Percentiles rank a stretch among this genome's conserved stretches.
phyloP scores from a whole-genome alignment of 2,888 invertebrate genomes.

The Lapara coniferarum region DNA sequence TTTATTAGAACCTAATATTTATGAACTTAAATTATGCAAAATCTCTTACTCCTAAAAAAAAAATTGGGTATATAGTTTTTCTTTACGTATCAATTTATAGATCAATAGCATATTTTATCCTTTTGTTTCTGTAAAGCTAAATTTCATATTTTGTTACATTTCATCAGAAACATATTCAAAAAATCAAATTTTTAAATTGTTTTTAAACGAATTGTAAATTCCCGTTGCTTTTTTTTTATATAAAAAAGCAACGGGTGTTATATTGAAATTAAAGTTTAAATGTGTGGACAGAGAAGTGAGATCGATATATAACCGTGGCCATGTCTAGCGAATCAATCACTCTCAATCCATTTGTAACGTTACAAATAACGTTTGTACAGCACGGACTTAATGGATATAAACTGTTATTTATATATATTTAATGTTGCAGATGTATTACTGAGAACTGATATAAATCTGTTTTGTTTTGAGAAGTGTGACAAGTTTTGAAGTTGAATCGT shows the following conservation, averaged over 20 bases:
- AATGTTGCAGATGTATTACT: slow-evolving; percentile 3
- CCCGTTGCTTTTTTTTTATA: too few species aligned
- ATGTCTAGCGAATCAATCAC: slow-evolving; percentile 46
- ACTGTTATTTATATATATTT: slow-evolving; percentile 25
- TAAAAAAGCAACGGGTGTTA: neutral
- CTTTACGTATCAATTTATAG: too few species aligned
- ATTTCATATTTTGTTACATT: too few species aligned
- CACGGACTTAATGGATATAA: slow-evolving; percentile 43
- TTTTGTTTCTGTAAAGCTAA: too few species aligned
- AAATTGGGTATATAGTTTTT: too few species aligned
- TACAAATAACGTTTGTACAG: slow-evolving; percentile 46
- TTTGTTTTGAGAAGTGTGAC: neutral
- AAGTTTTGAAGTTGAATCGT: neutral
- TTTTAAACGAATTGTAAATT: too few species aligned
- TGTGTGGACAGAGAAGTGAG: slow-evolving; percentile 4
- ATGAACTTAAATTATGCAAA: too few species aligned
- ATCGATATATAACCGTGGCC: slow-evolving; percentile 3
- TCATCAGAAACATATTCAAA: too few species aligned
- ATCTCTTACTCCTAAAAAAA: too few species aligned
- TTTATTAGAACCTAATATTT: too few species aligned
- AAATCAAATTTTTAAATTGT: too few species aligned
- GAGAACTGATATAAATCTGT: neutral
- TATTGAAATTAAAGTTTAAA: neutral
- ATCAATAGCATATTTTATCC: too few species aligned
- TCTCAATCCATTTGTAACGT: slow-evolving; percentile 51